A percentile compares a stretch with the other conserved stretches of the same genome.
These are phyloP conservation scores for Eretmocerus hayati DNA, from an alignment of 2,888 invertebrate species.

Conservation along the genomic window DNA sequence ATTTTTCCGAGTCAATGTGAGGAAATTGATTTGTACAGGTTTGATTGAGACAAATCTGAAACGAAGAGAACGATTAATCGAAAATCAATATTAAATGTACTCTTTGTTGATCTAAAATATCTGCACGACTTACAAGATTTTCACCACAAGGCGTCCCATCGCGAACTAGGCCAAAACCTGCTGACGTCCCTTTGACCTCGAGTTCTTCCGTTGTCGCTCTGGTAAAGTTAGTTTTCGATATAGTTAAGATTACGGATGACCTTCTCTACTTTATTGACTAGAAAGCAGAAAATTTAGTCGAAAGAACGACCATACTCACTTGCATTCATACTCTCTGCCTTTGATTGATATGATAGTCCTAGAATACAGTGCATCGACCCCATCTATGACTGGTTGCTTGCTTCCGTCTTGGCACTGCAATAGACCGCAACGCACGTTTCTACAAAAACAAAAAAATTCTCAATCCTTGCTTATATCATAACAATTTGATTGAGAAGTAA, in stretches of 20 bases:
- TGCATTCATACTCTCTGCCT: conserved; percentile 90
- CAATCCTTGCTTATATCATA: not conserved
- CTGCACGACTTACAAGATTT: conserved; percentile 57
- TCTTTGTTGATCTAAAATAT: not conserved
- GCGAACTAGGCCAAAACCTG: conserved; percentile 79
- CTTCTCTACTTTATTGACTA: not conserved
- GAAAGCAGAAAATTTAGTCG: not conserved
- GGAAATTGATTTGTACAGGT: conserved; percentile 82
- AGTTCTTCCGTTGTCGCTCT: conserved; percentile 69
- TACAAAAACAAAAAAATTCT: conserved; percentile 37
- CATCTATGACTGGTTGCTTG: conserved; percentile 70
- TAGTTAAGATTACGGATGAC: not conserved
- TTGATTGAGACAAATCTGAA: conserved; percentile 82
- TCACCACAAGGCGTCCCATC: conserved; percentile 94
- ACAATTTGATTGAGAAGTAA: not conserved
- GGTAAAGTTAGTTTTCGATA: conserved; percentile 31
- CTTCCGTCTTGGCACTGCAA: conserved; percentile 89
- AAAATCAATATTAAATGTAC: not conserved
- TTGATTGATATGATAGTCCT: conserved; percentile 85
- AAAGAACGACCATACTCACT: conserved; percentile 61
- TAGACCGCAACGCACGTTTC: conserved; percentile 89
- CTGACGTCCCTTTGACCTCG: conserved; percentile 54
- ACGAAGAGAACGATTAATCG: conserved; percentile 15
- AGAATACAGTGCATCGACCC: conserved; percentile 76
- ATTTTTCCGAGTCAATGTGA: conserved; percentile 77